These are phyloP conservation scores for Gallinago solitaria DNA, from an alignment of 2,797 vertebrate species.

Conservation along the genomic window DNA sequence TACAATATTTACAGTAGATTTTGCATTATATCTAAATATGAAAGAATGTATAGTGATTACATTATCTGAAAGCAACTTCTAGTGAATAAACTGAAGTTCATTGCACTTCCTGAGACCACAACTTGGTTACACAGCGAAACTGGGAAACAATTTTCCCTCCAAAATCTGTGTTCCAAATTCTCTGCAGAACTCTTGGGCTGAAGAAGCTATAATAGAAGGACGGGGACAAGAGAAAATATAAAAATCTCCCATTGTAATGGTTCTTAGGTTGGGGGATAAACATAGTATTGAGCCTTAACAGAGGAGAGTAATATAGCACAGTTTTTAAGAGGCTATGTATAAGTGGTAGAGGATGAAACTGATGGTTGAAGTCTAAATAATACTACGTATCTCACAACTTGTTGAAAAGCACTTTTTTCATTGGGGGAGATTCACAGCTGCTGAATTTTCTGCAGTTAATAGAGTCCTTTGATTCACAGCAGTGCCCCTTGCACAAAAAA, in stretches of 20 bases:
- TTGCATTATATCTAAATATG: neutral
- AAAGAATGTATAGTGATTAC: neutral
- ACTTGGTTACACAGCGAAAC: neutral
- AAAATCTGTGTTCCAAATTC: slow-evolving; percentile 39
- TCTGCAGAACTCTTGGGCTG: slow-evolving; percentile 53
- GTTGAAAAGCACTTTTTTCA: slow-evolving; percentile 86
- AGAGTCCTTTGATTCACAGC: slow-evolving; percentile 88
- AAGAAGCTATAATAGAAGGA: slow-evolving; percentile 38
- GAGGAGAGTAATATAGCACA: slow-evolving; percentile 67
- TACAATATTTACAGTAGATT: neutral
- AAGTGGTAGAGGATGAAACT: slow-evolving; percentile 78
- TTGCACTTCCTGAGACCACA: slow-evolving; percentile 3
- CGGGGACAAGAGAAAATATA: slow-evolving; percentile 65
- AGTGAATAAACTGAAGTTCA: neutral
- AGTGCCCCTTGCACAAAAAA: slow-evolving; percentile 87
- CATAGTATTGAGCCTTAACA: slow-evolving; percentile 70
- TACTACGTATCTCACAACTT: slow-evolving; percentile 83
- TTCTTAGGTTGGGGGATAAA: slow-evolving; percentile 68
- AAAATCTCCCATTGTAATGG: slow-evolving; percentile 49
- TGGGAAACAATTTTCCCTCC: neutral
- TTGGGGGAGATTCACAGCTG: slow-evolving; percentile 86
- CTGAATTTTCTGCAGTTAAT: slow-evolving; percentile 88
- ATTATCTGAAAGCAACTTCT: neutral
- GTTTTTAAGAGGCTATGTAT: slow-evolving; percentile 73
- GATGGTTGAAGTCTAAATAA: slow-evolving; percentile 82